Evolutionary conservation across 2,888 invertebrate genomes (phyloP).

Genomic region (Portevinia maculata): DNA sequence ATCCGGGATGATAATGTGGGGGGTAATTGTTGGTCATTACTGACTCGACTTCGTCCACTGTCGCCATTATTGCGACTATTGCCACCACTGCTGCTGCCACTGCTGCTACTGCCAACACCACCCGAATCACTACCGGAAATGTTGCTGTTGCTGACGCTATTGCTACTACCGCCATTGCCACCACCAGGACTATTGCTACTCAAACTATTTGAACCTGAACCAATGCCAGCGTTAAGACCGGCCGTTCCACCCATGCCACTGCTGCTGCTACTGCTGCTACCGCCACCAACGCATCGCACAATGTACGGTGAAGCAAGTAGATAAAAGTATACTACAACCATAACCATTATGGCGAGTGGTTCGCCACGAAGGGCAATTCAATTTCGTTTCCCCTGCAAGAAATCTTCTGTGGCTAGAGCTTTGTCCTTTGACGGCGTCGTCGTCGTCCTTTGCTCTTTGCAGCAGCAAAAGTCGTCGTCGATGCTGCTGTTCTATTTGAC

Average conservation of each 20-base stretch:
- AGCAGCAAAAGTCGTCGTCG: conserved; percentile 50
- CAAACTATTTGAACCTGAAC: conserved; percentile 68
- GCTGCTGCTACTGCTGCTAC: conserved; percentile 75
- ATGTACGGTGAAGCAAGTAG: conserved; percentile 77
- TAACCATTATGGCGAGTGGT: conserved; percentile 80
- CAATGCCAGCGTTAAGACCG: conserved; percentile 70
- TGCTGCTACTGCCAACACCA: conserved; percentile 56
- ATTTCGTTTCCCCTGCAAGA: conserved; percentile 59
- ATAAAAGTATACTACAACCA: conserved; percentile 81
- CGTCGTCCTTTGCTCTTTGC: conserved; percentile 31
- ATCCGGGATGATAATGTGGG: conserved; percentile 90
- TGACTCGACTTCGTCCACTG: conserved; percentile 72
- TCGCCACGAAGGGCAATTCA: conserved; percentile 71
- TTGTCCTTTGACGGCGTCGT: conserved; percentile 43
- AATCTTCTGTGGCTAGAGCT: conserved; percentile 49
- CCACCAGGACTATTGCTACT: conserved; percentile 66
- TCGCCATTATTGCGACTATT: conserved; percentile 77
- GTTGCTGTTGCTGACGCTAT: conserved; percentile 66
- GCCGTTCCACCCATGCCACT: conserved; percentile 62
- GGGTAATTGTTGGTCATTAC: conserved; percentile 81
- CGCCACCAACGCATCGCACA: conserved; percentile 77
- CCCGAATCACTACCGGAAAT: conserved; percentile 55
- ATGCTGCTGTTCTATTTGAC: conserved; percentile 61
- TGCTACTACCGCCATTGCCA: conserved; percentile 58
- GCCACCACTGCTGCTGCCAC: conserved; percentile 72